Conservation (phyloP, 2,888 invertebrate genomes). For the Caenorhabditis wallacei region DNA sequence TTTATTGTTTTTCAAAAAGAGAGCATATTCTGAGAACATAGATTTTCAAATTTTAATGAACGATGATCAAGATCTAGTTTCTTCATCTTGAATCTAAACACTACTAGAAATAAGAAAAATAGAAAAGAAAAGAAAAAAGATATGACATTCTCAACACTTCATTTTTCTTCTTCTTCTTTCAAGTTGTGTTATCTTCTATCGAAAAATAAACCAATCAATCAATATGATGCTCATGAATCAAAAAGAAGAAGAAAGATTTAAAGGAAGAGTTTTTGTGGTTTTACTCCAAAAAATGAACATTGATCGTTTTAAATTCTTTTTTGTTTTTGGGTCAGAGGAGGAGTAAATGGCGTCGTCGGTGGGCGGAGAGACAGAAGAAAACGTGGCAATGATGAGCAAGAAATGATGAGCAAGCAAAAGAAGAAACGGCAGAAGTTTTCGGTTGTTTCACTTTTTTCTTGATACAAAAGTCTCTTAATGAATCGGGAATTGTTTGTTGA, state of each 20-base stretch:
- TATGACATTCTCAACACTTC: slow-evolving; percentile 16
- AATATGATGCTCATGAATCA: slow-evolving; percentile 7
- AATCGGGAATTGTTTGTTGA: slow-evolving; percentile 61
- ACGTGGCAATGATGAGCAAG: slow-evolving; percentile 31
- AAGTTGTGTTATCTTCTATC: not conserved
- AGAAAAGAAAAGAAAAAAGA: not conserved
- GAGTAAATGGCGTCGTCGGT: slow-evolving; percentile 4
- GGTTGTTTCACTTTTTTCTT: slow-evolving; percentile 6
- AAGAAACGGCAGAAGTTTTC: slow-evolving; percentile 6
- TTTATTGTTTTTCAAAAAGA: no score
- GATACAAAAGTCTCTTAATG: slow-evolving; percentile 51
- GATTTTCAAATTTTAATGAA: no score
- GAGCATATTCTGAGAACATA: no score
- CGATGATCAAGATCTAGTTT: no score
- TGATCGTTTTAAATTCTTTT: slow-evolving; percentile 1
- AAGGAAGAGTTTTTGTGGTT: slow-evolving; percentile 20
- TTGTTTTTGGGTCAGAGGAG: slow-evolving; percentile 2
- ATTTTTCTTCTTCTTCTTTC: slow-evolving; percentile 6
- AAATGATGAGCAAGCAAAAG: not conserved
- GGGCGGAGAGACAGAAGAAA: slow-evolving; percentile 36
- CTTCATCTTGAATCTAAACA: no score
- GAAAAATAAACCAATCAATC: slow-evolving; percentile 34
- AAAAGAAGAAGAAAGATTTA: not conserved
- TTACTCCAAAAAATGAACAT: slow-evolving; percentile 13
- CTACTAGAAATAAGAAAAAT: no score